A percentile compares a stretch with the other conserved stretches of the same genome.
phyloP scores from a whole-genome alignment of 2,888 invertebrate species.

The Arge pagana region DNA sequence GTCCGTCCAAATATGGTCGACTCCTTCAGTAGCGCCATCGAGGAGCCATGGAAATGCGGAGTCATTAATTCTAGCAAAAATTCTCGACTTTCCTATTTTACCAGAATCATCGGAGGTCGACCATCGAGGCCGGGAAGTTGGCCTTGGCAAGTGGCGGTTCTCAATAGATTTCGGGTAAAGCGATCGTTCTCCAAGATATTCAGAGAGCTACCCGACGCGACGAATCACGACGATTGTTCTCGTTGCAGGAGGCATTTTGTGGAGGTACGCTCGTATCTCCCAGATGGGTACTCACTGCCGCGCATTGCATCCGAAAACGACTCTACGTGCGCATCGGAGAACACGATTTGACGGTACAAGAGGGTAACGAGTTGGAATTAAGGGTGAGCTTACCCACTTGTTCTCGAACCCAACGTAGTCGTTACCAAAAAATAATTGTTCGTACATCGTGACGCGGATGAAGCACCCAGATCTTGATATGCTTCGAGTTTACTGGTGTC shows the following conservation, averaged over 20 bases:
- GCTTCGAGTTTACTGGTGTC: too few relatives aligned
- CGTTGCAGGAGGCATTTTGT: conserved; percentile 79
- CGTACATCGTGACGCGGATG: too few relatives aligned
- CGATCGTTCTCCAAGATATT: too few relatives aligned
- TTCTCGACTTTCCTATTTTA: conserved; percentile 49
- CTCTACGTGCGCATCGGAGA: conserved; percentile 85
- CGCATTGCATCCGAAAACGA: conserved; percentile 80
- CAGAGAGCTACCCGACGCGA: background rate
- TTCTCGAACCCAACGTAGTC: too few relatives aligned
- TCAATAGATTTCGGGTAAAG: conserved; percentile 79
- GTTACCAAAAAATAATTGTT: too few relatives aligned
- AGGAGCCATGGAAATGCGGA: conserved; percentile 50
- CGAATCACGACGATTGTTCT: conserved; percentile 23
- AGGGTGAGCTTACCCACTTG: conserved; percentile 64
- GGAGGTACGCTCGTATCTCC: conserved; percentile 84
- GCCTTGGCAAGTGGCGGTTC: conserved; percentile 94
- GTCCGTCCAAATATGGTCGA: conserved; percentile 46
- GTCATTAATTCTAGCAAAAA: conserved; percentile 38
- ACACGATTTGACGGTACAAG: conserved; percentile 76
- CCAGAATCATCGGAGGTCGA: conserved; percentile 86
- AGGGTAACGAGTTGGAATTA: conserved; percentile 79
- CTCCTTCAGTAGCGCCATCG: conserved; percentile 32
- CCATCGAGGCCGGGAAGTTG: conserved; percentile 81
- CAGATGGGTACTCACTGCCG: conserved; percentile 85
- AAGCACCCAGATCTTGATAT: too few relatives aligned